Evolutionary conservation across 2,797 vertebrate genomes (phyloP), one percentile per base, ranked within the genome.

Genomic region (Lepidocolaptes lacrymiger): DNA sequence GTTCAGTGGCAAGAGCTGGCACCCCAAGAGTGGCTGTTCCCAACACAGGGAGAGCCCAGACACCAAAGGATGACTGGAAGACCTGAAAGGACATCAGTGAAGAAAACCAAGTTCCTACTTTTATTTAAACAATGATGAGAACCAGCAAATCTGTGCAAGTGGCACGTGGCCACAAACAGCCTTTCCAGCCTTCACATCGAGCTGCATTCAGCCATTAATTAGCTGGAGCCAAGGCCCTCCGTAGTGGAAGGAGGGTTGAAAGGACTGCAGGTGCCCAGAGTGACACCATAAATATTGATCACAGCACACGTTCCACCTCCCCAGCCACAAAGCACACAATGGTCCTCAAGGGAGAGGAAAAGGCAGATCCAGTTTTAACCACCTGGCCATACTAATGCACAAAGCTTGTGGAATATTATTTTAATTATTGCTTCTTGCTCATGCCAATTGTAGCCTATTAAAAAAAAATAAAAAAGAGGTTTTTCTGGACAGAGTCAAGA

Each of bases 251-350:
- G 67, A 59, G 48, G 77, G 63, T 2, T 76, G 74, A 36, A 91
- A 76, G 59, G 92, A 64, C 43, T 74, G 83, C 88, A 91, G 88
- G 63, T 88, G 89, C 63, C 89, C 85, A 59, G 44, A 88, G 63
- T 10, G 18, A 90, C 74, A 93, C 91, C 93, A 95, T 85, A 93
- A 96, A 96, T 94, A 96, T 64, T 91, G 95, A 96, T 91, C 88
- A 71, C 63, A 62, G 77, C 3, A 34, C 71, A 80, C 19, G 2
- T 79, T 95, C 77, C 75, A 91, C 93, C 94, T 94, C 90, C 89
- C 90, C 79, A 93, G 93, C 81, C 84, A 85, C 7, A 3, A 89
- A 95, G 71, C 7, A 32, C 91, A 91, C 71, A 77, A 89, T 14
- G 78, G 85, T 12, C 52, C 95, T 77, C 83, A 1, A 51, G 71